These are phyloP conservation scores for Theonella swinhoei DNA, from an alignment of 37 sponge, comb jelly and placozoan species.

Conservation along the genomic window DNA sequence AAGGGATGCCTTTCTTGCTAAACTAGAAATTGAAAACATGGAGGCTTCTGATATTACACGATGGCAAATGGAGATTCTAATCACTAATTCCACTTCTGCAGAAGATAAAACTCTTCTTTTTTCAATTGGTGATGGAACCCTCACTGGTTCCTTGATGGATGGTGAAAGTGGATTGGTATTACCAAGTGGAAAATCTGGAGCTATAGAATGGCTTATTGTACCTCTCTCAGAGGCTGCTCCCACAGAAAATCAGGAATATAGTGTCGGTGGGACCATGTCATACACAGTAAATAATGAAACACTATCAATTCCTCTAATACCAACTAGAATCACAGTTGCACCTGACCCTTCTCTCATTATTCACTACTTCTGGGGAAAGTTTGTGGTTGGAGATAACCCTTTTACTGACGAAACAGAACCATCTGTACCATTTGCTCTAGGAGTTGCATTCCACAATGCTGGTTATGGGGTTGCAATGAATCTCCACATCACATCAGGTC, in stretches of 20 bases:
- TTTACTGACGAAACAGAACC: conserved; percentile 38
- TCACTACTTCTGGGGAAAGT: conserved; percentile 41
- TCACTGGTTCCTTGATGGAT: conserved; percentile 20
- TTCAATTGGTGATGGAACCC: conserved; percentile 22
- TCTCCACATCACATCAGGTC: conserved; percentile 30
- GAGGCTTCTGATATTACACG: conserved; percentile 5
- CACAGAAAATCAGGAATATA: conserved; percentile 7
- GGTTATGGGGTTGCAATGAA: conserved; percentile 29
- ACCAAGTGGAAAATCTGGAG: conserved; percentile 24
- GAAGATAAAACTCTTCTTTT: conserved; percentile 5
- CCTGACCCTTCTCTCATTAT: conserved; percentile 41
- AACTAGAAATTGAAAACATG: conserved; percentile 43
- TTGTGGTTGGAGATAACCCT: conserved; percentile 30
- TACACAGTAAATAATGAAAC: conserved; percentile 23
- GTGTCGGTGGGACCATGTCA: conserved; percentile 19
- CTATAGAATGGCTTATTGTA: conserved; percentile 32
- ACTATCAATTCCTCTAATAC: conserved; percentile 33
- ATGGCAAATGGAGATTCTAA: conserved; percentile 16
- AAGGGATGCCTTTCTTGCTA: conserved; percentile 44
- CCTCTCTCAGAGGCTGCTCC: conserved; percentile 51
- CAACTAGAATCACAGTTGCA: conserved; percentile 27
- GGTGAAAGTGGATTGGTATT: not conserved
- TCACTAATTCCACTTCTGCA: conserved; percentile 3
- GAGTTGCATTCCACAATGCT: conserved; percentile 33
- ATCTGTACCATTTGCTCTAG: conserved; percentile 49